Conservation (phyloP, 2,797 vertebrate genomes). For the Melanotaenia boesemani region DNA sequence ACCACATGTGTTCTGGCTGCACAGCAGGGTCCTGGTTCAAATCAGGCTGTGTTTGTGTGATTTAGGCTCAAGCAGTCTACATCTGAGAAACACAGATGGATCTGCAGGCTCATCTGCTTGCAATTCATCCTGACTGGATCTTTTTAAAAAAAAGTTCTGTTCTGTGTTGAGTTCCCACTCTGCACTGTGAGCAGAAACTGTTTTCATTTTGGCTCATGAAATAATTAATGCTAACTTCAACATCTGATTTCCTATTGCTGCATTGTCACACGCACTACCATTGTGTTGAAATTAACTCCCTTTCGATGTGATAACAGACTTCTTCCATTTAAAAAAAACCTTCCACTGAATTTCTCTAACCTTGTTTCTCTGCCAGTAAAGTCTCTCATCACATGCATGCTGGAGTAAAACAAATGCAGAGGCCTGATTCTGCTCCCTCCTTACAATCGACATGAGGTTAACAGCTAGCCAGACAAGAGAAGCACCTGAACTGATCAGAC, state of each 20-base stretch:
- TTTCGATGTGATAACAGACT: constrained; percentile 59
- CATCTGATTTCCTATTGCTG: constrained; percentile 60
- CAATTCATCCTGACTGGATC: constrained; percentile 18
- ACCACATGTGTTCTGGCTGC: constrained; percentile 22
- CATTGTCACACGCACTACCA: constrained; percentile 26
- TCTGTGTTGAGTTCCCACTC: constrained; percentile 21
- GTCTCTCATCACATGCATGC: background rate
- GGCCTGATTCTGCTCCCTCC: constrained; percentile 17
- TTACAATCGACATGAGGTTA: background rate
- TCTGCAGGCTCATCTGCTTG: background rate
- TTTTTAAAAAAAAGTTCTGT: background rate
- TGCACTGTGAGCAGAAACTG: constrained; percentile 13
- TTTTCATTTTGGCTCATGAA: constrained; percentile 47
- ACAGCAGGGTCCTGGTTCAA: constrained; percentile 37
- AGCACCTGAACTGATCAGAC: constrained; percentile 44
- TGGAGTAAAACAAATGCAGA: constrained; percentile 7
- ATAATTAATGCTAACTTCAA: constrained; percentile 35
- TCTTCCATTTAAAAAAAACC: constrained; percentile 62
- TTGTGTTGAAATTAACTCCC: constrained; percentile 66
- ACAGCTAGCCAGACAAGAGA: constrained; percentile 10
- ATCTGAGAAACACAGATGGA: constrained; percentile 25
- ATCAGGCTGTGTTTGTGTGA: constrained; percentile 39
- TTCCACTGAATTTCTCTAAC: constrained; percentile 21
- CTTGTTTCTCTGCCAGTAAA: constrained; percentile 35
- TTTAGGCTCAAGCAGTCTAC: constrained; percentile 10